phyloP scores from a whole-genome alignment of 2,113 vertebrate genomes.

The Thunnus thynnus region DNA sequence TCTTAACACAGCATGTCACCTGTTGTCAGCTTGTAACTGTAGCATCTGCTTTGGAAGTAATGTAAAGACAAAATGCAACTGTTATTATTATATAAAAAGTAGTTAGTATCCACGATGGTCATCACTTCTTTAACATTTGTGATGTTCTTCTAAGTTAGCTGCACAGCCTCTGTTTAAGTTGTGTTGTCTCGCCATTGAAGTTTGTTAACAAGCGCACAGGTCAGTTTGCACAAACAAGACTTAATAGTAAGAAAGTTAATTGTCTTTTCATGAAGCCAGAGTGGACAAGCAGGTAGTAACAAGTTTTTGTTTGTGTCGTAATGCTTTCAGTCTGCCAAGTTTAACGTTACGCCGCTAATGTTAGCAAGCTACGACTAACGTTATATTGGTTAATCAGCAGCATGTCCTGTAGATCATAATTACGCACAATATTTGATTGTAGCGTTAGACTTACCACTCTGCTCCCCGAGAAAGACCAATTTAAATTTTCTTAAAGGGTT shows the following conservation, averaged over 20 bases:
- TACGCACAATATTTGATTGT: not conserved
- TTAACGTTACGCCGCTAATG: constrained; percentile 51
- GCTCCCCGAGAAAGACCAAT: constrained; percentile 86
- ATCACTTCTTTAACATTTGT: not conserved
- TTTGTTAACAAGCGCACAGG: not conserved
- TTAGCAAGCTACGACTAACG: constrained; percentile 51
- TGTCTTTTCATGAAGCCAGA: not conserved
- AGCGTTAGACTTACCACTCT: constrained; percentile 79
- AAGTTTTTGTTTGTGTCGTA: constrained; percentile 44
- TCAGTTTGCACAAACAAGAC: not conserved
- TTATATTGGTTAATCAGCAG: not conserved
- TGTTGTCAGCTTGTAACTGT: not conserved
- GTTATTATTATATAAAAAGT: not conserved
- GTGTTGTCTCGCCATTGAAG: not conserved
- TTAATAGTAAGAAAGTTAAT: not conserved
- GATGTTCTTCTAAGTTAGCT: not conserved
- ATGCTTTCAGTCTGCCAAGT: constrained; percentile 29
- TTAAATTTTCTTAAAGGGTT: constrained; percentile 87
- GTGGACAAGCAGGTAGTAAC: constrained; percentile 2
- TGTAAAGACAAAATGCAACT: not conserved
- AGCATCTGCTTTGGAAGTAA: not conserved
- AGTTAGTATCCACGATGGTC: not conserved
- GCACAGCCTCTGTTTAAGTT: not conserved
- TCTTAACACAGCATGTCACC: not conserved
- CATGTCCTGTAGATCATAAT: not conserved